These are phyloP conservation scores for Nothoprocta pentlandii DNA, from an alignment of 2,113 vertebrate genomes.

Conservation along the genomic window DNA sequence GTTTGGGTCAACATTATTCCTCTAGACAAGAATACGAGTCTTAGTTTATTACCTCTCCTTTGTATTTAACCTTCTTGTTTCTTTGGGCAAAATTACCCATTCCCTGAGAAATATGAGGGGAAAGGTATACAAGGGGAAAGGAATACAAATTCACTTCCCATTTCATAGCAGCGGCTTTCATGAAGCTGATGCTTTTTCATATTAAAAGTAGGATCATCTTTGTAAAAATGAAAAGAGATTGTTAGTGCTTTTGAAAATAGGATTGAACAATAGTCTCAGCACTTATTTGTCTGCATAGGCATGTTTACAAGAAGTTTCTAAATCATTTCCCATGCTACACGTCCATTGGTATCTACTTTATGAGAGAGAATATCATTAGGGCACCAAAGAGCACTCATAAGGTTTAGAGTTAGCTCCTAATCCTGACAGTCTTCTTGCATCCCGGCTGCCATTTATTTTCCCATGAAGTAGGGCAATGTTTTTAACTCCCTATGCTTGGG, in stretches of 20 bases:
- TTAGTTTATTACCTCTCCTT: background rate
- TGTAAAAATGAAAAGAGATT: too few relatives aligned
- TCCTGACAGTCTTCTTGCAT: background rate
- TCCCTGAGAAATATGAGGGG: background rate
- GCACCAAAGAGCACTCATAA: background rate
- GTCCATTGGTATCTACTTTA: background rate
- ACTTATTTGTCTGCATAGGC: background rate
- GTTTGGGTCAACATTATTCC: background rate
- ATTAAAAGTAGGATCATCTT: background rate
- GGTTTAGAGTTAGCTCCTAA: background rate
- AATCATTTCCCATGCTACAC: background rate
- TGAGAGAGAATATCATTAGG: background rate
- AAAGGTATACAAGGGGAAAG: background rate
- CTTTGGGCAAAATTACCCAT: background rate
- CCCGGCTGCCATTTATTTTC: background rate
- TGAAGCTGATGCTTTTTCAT: background rate
- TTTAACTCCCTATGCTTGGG: background rate
- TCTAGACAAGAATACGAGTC: background rate
- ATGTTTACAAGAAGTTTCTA: background rate
- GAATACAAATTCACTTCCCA: background rate
- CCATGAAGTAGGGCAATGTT: background rate
- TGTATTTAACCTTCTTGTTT: background rate
- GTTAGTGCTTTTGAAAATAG: background rate
- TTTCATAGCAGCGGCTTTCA: background rate
- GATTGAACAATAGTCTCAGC: background rate